Percentiles rank a stretch among this genome's conserved stretches.
Evolutionary conservation across 2,888 invertebrate genomes (phyloP).

Genomic region (Drepanosiphum platanoidis): DNA sequence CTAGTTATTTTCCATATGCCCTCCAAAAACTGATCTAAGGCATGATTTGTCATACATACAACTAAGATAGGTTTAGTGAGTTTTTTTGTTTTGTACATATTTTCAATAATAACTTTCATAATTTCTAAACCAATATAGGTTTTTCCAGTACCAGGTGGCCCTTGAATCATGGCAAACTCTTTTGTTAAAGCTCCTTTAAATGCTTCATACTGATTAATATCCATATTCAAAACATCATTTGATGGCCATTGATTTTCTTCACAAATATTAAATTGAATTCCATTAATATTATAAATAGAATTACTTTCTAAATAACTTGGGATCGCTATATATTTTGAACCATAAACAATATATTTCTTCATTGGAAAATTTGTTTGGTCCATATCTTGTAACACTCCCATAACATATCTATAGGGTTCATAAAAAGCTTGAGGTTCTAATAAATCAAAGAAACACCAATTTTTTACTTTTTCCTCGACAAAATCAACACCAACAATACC

Average conservation of each 20-base stretch:
- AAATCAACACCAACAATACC: conserved; percentile 50
- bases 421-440: conserved; percentile 80
- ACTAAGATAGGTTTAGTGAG: conserved; percentile 75
- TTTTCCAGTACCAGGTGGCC: conserved; percentile 90
- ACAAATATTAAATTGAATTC: conserved; percentile 59
- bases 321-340: conserved; percentile 65
- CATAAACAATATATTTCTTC: conserved; percentile 75
- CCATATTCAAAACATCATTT: conserved; percentile 71
- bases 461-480: conserved; percentile 56
- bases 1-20: conserved; percentile 73
- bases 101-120: conserved; percentile 68
- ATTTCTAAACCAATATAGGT: conserved; percentile 83
- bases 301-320: conserved; percentile 67
- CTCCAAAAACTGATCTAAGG: conserved; percentile 85
- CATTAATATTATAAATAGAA: conserved; percentile 61
- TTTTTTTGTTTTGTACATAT: conserved; percentile 72
- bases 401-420: conserved; percentile 81
- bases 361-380: conserved; percentile 74
- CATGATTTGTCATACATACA: conserved; percentile 87
- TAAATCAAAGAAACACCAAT: conserved; percentile 67
- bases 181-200: conserved; percentile 75
- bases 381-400: conserved; percentile 75
- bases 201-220: conserved; percentile 72
- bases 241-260: conserved; percentile 62
- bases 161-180: conserved; percentile 83